phyloP scores from a whole-genome alignment of 2,888 invertebrate species.

The Chloroclystis v-ata region DNA sequence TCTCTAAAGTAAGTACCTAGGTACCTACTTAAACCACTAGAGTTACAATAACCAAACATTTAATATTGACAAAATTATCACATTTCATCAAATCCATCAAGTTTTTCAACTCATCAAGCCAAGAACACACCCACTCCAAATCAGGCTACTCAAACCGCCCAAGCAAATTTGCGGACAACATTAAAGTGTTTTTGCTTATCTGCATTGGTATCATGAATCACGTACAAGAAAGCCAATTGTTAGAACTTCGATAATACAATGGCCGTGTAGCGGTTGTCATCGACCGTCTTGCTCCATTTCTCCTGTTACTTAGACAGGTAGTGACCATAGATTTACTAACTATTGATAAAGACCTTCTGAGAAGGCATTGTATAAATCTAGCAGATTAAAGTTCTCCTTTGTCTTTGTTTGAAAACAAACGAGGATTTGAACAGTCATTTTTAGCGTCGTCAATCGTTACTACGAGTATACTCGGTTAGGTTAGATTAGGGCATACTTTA shows the following conservation, averaged over 20 bases:
- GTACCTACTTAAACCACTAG: no score
- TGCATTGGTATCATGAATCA: slow-evolving; percentile 29
- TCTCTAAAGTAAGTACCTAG: no score
- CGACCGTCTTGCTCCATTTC: slow-evolving; percentile 45
- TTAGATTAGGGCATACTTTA: no score
- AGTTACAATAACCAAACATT: no score
- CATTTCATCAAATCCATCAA: no score
- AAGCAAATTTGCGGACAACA: slow-evolving; percentile 15
- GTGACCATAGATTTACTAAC: slow-evolving; percentile 15
- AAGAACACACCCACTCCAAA: not conserved
- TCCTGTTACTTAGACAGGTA: slow-evolving; percentile 11
- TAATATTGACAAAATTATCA: no score
- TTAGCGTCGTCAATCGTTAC: no score
- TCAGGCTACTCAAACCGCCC: slow-evolving; percentile 1
- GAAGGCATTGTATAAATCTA: not conserved
- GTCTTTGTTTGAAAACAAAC: not conserved
- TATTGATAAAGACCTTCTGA: slow-evolving; percentile 17
- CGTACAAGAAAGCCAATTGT: slow-evolving; percentile 39
- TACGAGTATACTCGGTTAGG: no score
- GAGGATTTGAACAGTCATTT: not conserved
- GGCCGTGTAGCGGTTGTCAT: slow-evolving; percentile 40
- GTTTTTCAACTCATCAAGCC: not conserved
- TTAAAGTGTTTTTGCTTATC: slow-evolving; percentile 21
- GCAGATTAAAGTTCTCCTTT: not conserved
- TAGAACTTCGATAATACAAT: slow-evolving; percentile 37